Evolutionary conservation across 2,797 vertebrate genomes (phyloP), one percentile per base, ranked within the genome.

Genomic region (Myiotriccus ornatus): DNA sequence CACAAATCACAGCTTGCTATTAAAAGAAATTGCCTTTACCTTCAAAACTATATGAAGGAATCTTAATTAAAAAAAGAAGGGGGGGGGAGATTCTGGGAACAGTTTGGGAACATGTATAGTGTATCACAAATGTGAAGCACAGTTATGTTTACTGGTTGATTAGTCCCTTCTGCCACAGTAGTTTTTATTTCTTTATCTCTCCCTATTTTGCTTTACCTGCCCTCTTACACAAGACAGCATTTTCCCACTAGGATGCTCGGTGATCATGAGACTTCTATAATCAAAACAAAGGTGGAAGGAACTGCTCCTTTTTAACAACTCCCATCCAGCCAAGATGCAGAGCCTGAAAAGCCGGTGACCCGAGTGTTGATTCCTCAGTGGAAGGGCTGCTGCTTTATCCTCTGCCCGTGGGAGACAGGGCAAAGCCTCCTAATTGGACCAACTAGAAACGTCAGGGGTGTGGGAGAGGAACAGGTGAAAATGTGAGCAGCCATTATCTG

Each of bases 401-500:
- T 93, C 75, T 92, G 81, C 96, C 94, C 95, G 79, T 84, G 73
- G 70, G 94, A 71, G 80, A 95, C 85, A 87, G 59, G 60, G 65
- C 43, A 85, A 92, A 97, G 82, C 34, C 78, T 69, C 12, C 1
- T 97, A 97, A 97, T 97, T 97, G 94, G 92, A 95, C 87, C 93
- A 91, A 62, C 43, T 46, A 39, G 90, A 97, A 95, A 94, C 93
- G 94, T 96, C 93, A 88, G 95, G 92, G 94, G 89, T 92, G 77
- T 96, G 93, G 87, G 97, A 97, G 87, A 89, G 64, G 70, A 97
- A 82, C 93, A 97, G 95, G 97, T 97, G 90, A 97, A 97, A 97
- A 94, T 81, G 44, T 70, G 96, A 96, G 93, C 22, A 63, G 94
- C 97, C 97, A 97, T 97, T 97, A 97, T 96, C 92, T 96, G 93